Percentiles rank a stretch among this genome's conserved stretches.
Conservation (phyloP, 2,888 invertebrate species). For the Charanyca ferruginea region DNA sequence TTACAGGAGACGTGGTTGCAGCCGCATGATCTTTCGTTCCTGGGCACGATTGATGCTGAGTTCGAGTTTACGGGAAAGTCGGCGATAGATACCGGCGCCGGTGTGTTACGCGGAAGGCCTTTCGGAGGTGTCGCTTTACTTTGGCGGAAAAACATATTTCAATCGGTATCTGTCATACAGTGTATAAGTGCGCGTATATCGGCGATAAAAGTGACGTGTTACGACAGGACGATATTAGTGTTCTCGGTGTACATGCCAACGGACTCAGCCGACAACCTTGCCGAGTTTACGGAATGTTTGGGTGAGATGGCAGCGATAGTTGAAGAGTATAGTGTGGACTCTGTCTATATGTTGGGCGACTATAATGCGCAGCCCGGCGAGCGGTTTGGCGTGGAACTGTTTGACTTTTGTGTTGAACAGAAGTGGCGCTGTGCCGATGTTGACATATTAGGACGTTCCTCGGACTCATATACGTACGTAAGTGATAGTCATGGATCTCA, state of each 20-base stretch:
- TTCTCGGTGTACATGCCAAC: constrained; percentile 4
- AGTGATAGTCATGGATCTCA: constrained; percentile 12
- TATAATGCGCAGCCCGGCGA: too few species aligned
- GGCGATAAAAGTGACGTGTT: constrained; percentile 9
- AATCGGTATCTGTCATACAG: constrained; percentile 8
- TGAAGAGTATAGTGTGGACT: neutral
- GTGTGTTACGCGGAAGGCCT: constrained; percentile 8
- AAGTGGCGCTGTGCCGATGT: neutral
- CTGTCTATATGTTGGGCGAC: neutral
- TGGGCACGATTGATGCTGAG: constrained; percentile 10
- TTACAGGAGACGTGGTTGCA: constrained; percentile 18
- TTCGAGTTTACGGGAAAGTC: constrained; percentile 14
- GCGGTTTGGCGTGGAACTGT: neutral
- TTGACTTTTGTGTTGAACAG: neutral
- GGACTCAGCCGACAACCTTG: neutral
- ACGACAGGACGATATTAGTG: constrained; percentile 5
- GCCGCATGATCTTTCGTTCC: constrained; percentile 13
- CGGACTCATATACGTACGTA: neutral
- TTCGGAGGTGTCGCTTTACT: constrained; percentile 17
- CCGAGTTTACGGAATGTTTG: too few species aligned
- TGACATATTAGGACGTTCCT: neutral
- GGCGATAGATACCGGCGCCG: constrained; percentile 2
- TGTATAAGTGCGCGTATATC: constrained; percentile 15
- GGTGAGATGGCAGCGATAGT: neutral
- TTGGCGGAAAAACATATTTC: constrained; percentile 2